A percentile compares a stretch with the other conserved stretches of the same genome.
phyloP scores from a whole-genome alignment of 2,797 vertebrate species.

The Hippoglossus hippoglossus region DNA sequence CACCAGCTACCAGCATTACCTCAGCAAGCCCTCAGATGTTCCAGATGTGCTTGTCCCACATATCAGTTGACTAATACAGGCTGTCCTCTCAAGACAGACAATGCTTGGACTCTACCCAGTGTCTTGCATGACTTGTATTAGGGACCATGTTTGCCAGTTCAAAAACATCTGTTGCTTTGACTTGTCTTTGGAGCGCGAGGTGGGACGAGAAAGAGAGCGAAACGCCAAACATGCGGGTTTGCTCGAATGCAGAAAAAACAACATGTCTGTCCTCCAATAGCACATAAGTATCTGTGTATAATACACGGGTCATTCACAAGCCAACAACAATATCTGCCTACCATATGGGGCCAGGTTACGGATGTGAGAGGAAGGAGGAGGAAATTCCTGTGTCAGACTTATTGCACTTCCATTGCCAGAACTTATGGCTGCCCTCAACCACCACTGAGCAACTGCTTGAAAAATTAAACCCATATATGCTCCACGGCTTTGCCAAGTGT shows the following conservation, averaged over 20 bases:
- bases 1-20: slow-evolving; percentile 67
- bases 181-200: slow-evolving; percentile 60
- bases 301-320: slow-evolving; percentile 64
- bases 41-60: slow-evolving; percentile 73
- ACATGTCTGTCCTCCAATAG: slow-evolving; percentile 68
- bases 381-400: slow-evolving; percentile 83
- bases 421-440: slow-evolving; percentile 52
- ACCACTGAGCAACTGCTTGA: slow-evolving; percentile 59
- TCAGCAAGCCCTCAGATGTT: slow-evolving; percentile 60
- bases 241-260: slow-evolving; percentile 58
- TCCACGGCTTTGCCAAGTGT: slow-evolving; percentile 16
- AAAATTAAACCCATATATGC: slow-evolving; percentile 55
- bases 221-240: slow-evolving; percentile 76
- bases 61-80: slow-evolving; percentile 59
- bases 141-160: slow-evolving; percentile 68
- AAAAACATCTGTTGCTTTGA: slow-evolving; percentile 72
- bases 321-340: slow-evolving; percentile 86
- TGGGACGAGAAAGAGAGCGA: slow-evolving; percentile 11
- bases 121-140: slow-evolving; percentile 71
- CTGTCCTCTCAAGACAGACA: slow-evolving; percentile 65
- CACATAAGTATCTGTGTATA: slow-evolving; percentile 82
- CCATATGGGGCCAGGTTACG: slow-evolving; percentile 85
- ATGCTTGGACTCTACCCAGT: slow-evolving; percentile 60
- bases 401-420: slow-evolving; percentile 72
- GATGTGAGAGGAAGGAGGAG: slow-evolving; percentile 73